Conservation (phyloP, 2,113 vertebrate genomes). For the Eclectus roratus region DNA sequence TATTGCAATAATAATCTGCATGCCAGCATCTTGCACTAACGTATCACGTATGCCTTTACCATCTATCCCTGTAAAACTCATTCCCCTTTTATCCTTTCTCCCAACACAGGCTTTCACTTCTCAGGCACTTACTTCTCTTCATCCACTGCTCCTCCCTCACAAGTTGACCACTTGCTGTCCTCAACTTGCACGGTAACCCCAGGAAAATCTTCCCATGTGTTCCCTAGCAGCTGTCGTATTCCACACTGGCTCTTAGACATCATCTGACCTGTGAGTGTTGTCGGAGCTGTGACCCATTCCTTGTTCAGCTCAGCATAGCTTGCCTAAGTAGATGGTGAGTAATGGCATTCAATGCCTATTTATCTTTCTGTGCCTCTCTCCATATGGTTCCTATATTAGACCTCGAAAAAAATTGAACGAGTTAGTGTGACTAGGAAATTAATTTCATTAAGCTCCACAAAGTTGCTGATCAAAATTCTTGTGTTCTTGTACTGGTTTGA, state of each 20-base stretch:
- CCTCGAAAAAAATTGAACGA: neutral
- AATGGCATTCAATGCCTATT: neutral
- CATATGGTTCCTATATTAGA: slow-evolving; percentile 21
- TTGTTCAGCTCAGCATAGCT: neutral
- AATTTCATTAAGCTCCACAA: neutral
- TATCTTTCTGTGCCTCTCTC: neutral
- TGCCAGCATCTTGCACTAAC: neutral
- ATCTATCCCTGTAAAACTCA: neutral
- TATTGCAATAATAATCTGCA: neutral
- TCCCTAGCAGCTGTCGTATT: neutral
- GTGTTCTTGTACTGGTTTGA: neutral
- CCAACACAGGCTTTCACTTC: neutral
- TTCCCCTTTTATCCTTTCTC: neutral
- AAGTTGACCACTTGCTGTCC: neutral
- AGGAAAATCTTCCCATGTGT: neutral
- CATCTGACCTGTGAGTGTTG: neutral
- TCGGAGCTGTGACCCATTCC: neutral
- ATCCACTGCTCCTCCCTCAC: neutral
- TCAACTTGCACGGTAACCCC: accelerated
- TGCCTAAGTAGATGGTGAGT: slow-evolving; percentile 33
- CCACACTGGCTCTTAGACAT: neutral
- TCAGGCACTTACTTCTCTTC: neutral
- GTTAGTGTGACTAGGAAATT: neutral
- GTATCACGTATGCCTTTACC: neutral
- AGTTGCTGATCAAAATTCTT: neutral